Base-by-base conservation (phyloP, 2,113 vertebrate species). In the Symphodus melops region DNA sequence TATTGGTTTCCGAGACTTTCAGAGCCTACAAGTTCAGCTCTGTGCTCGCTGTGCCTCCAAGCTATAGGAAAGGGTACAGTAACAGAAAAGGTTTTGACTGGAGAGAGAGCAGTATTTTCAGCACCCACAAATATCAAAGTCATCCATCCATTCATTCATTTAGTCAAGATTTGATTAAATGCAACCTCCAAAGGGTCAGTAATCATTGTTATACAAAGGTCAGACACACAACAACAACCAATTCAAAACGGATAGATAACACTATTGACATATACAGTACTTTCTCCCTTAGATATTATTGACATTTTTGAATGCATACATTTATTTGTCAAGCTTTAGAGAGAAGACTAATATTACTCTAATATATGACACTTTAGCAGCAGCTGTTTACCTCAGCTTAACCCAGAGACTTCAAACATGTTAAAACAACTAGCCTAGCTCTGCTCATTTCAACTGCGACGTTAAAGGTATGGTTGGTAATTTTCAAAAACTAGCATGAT, bases 181-280 rank as follows among this genome's bases (percentile, higher is more conserved):
- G 36, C 63, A 70, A 82, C 64, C 65, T 83, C 65, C 70, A 46
- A 70, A 81, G 75, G 75, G 28, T 72, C 57, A 21, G 20, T 33
- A 41, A 5, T 72, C 20, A 76, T 83, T 86, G 53, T 91, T 62
- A 61, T 86, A 86, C 17, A 88, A 86, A 90, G 82, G 86, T 83
- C 83, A 90, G 73, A 68, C 62, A 56, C 21, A 58, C 55, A 63
- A 61, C 41, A 63, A 67, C 41, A 72, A 51, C 55, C 51, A 25
- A 73, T 67, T 59, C 37, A 76, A 73, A 67, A 44, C 44, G 70
- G 72, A 84, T 49, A 25, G 19, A 63, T 63, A 20, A 76, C 17
- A n/a, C 19, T 9, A 41, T 37, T 76, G 72, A 59, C 55, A 67
- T 68, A 19, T 41, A 10, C 28, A 33, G n/a, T n/a, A 33, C 28